phyloP scores from a whole-genome alignment of 2,888 invertebrate genomes.

The Tridacna gigas region DNA sequence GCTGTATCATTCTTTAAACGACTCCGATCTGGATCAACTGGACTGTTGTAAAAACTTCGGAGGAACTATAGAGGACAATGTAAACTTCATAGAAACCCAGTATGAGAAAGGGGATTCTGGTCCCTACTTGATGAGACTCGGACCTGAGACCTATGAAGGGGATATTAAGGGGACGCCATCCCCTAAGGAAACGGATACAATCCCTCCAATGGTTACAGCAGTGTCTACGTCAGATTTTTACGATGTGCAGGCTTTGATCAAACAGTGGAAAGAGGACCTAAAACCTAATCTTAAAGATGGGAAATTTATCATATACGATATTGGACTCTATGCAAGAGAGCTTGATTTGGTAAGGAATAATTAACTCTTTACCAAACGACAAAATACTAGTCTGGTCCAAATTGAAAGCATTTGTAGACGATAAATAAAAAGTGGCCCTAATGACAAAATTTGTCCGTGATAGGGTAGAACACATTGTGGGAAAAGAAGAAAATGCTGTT shows the following conservation, averaged over 20 bases:
- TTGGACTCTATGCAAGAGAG: slow-evolving; percentile 71
- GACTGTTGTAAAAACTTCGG: slow-evolving; percentile 63
- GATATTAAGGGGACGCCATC: slow-evolving; percentile 68
- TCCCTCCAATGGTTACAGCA: slow-evolving; percentile 77
- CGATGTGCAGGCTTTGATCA: slow-evolving; percentile 71
- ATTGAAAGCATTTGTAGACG: too few relatives aligned
- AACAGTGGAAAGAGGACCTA: slow-evolving; percentile 68
- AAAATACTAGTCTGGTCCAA: too few relatives aligned
- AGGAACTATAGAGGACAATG: slow-evolving; percentile 62
- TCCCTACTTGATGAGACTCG: slow-evolving; percentile 72
- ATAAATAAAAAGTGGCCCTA: too few relatives aligned
- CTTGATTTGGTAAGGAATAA: slow-evolving; percentile 69
- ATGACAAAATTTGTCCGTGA: too few relatives aligned
- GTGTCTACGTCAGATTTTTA: slow-evolving; percentile 72
- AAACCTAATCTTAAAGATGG: slow-evolving; percentile 53
- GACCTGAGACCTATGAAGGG: slow-evolving; percentile 61
- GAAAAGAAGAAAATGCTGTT: background rate
- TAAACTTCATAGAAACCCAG: slow-evolving; percentile 56
- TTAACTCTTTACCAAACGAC: too few relatives aligned
- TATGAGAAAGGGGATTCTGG: slow-evolving; percentile 73
- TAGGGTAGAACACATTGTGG: background rate
- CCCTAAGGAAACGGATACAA: slow-evolving; percentile 52
- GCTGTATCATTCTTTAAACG: slow-evolving; percentile 60
- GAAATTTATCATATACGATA: slow-evolving; percentile 74
- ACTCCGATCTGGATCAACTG: slow-evolving; percentile 40